Evolutionary conservation across 2,797 vertebrate genomes (phyloP), one percentile per base, ranked within the genome.

Genomic region (Sphaeramia orbicularis): DNA sequence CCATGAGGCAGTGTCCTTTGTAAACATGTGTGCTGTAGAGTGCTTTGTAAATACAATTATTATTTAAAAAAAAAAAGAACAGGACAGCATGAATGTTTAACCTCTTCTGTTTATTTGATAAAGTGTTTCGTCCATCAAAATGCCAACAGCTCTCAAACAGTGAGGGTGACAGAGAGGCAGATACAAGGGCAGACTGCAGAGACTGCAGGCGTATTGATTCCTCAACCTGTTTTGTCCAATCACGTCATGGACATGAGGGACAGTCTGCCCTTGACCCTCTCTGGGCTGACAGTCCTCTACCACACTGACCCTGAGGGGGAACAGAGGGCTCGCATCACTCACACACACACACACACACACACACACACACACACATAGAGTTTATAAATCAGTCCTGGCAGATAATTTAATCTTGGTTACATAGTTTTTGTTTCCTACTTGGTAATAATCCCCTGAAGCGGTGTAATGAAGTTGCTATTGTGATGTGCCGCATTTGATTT

Each of bases 231-330:
- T 80, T 83, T 56, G 65, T 74, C 81, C 73, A 72, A 74, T 85
- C 78, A 54, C 73, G 36, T 58, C 65, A 72, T n/a, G 63, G 60
- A 56, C 47, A 50, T 6, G 18, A 64, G 71, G 41, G 61, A 41
- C 7, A 58, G 55, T 79, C 66, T 85, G 86, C 75, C 88, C 88
- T 91, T 91, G 86, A 87, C 83, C 77, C 77, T 77, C 49, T 35
- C 15, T 71, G 71, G 58, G 51, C 54, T n/a, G 62, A 76, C 60
- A 85, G 77, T 65, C 67, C 82, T 65, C 71, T 52, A 61, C 54
- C 32, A 69, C 18, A 36, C 65, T 11, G 49, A 77, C 66, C 84
- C 85, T 61, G 52, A 68, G 71, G 83, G 68, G 51, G 24, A 37
- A 27, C 36, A 43, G 21, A 21, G 38, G 24, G 41, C 19, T 73